Base-by-base conservation (phyloP, 1,140 invertebrate genomes). In the Leptopilina clavipes region DNA sequence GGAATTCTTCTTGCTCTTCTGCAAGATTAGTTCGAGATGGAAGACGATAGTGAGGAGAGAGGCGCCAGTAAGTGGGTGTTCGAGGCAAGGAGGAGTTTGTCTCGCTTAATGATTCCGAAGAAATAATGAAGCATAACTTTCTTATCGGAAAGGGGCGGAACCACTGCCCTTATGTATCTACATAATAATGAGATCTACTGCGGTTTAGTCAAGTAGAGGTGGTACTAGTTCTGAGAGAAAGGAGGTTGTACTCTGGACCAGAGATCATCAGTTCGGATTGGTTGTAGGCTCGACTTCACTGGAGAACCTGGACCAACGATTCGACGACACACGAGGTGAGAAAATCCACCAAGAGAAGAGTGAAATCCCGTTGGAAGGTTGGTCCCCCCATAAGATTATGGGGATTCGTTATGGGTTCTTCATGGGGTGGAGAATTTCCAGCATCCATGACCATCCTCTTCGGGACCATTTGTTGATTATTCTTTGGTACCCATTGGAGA, bases 41-140 rank as follows among this genome's bases (percentile, higher is more conserved):
- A 76, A 75, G 37, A 71, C 43, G 48, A 65, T n/a, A 19, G 73
- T 19, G 56, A 74, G 44, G 54, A 9, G 44, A 71, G 48, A 56
- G 25, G 56, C 45, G 65, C 22, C 19, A 71, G 76, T 71, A 56
- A 78, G 75, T 81, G 73, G 83, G 82, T 72, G 81, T 75, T 75
- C 80, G 75, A 72, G 72, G 71, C 65, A 77, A 79, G 77, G 75
- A 82, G 84, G 78, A 79, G 85, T 82, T 84, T 85, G 84, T 84
- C 83, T 85, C 70, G 85, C 84, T 86, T 86, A 86, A 89, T 89
- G 87, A 89, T 87, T 84, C 78, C 76, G 81, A 83, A 65, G 83
- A 87, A 88, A 89, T 89, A 89, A 88, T 89, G 87, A 89, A 88
- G 87, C 87, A 88, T 85, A 85, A 88, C 80, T 75, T 83, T 84